These are phyloP conservation scores for Thunnus albacares DNA, from an alignment of 2,797 vertebrate species.

Conservation along the genomic window DNA sequence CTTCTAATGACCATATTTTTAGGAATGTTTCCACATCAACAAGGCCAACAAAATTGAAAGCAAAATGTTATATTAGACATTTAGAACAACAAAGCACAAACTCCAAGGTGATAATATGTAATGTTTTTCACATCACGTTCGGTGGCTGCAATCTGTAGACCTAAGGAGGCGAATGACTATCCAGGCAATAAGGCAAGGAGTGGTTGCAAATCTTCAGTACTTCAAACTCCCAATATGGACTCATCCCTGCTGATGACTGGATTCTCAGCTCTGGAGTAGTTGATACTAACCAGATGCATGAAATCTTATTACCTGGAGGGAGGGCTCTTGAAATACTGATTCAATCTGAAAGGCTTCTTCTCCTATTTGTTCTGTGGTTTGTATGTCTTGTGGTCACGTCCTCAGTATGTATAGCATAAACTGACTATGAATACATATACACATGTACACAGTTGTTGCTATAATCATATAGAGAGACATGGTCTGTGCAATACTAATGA, in stretches of 20 bases:
- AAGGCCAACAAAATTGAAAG: background rate
- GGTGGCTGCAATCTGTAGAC: background rate
- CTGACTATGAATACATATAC: background rate
- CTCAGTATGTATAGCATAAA: background rate
- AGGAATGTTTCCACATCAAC: background rate
- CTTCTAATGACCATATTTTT: no score
- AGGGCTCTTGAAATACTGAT: conserved; percentile 38
- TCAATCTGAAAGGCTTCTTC: conserved; percentile 12
- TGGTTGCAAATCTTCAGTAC: background rate
- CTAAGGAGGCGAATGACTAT: background rate
- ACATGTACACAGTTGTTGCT: background rate
- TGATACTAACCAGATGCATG: conserved; percentile 28
- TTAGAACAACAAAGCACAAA: background rate
- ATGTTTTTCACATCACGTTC: conserved; percentile 1
- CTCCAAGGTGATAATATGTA: background rate
- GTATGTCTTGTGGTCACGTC: background rate
- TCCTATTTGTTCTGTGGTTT: conserved; percentile 5
- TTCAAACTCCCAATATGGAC: conserved; percentile 3
- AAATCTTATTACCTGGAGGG: conserved; percentile 37
- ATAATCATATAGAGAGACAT: conserved; percentile 1
- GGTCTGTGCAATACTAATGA: conserved; percentile 8
- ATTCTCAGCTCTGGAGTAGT: conserved; percentile 27
- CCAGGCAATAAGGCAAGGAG: background rate
- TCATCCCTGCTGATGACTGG: background rate
- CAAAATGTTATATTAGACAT: background rate